Evolutionary conservation across 2,888 invertebrate species (phyloP).

Genomic region (Drosophila mulleri): DNA sequence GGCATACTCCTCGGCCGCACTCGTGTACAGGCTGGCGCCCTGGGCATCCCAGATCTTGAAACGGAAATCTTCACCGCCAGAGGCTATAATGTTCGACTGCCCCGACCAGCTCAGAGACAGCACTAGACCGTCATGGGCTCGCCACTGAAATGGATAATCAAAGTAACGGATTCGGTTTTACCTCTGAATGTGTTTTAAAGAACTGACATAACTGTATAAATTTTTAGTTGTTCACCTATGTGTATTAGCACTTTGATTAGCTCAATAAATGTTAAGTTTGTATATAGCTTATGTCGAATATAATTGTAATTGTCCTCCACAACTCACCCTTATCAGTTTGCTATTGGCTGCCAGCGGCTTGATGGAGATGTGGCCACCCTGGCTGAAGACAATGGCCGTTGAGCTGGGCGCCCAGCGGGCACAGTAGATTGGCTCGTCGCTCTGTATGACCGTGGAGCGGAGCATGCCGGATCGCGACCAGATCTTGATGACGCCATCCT

Average conservation of each 20-base stretch:
- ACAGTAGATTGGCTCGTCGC: constrained; percentile 93
- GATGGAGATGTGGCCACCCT: constrained; percentile 88
- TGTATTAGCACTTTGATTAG: background rate
- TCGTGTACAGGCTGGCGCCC: constrained; percentile 94
- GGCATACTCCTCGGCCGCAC: constrained; percentile 94
- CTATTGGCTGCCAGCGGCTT: constrained; percentile 91
- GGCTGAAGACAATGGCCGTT: constrained; percentile 89
- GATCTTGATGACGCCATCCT: constrained; percentile 98
- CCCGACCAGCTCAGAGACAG: constrained; percentile 98
- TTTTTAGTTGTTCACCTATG: background rate
- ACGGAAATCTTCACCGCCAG: constrained; percentile 97
- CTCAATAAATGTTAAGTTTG: too few relatives aligned
- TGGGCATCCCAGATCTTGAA: constrained; percentile 95
- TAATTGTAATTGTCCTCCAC: too few relatives aligned
- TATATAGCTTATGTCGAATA: too few relatives aligned
- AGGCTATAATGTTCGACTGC: constrained; percentile 94
- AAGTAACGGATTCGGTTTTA: background rate
- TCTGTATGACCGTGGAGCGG: constrained; percentile 94
- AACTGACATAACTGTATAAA: background rate
- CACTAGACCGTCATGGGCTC: constrained; percentile 97
- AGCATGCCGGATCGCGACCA: constrained; percentile 99
- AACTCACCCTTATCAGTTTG: constrained; percentile 89
- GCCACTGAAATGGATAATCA: constrained; percentile 89
- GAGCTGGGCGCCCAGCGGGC: constrained; percentile 93
- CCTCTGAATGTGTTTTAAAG: background rate